Percentiles rank a stretch among this genome's conserved stretches.
phyloP scores from a whole-genome alignment of 2,797 vertebrate species.

The Diglossa cyanea region DNA sequence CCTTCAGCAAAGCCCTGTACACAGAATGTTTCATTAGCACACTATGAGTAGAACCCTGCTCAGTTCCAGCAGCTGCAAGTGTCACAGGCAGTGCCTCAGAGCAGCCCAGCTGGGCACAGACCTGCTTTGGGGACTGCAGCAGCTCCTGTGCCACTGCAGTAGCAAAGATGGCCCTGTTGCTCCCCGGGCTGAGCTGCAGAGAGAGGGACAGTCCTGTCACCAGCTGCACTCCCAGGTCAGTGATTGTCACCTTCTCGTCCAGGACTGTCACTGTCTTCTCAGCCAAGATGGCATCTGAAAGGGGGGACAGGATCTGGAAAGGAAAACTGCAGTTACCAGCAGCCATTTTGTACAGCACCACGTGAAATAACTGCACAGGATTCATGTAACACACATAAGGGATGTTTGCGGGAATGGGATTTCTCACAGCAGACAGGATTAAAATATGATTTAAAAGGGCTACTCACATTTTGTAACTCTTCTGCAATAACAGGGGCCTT shows the following conservation, averaged over 20 bases:
- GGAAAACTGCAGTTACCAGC: neutral
- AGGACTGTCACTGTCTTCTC: constrained; percentile 88
- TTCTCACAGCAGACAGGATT: neutral
- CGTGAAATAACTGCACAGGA: rapidly evolving
- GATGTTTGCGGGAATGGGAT: neutral
- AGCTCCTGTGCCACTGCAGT: constrained; percentile 84
- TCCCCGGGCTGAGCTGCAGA: constrained; percentile 89
- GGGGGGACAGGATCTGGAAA: constrained; percentile 87
- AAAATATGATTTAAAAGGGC: neutral
- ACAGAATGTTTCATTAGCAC: neutral
- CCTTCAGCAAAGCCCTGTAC: neutral
- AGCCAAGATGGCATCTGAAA: constrained; percentile 87
- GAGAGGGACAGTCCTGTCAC: constrained; percentile 86
- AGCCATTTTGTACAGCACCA: neutral
- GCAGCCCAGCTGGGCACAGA: constrained; percentile 14
- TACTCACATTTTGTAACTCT: neutral
- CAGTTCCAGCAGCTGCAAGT: neutral
- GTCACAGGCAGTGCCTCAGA: neutral
- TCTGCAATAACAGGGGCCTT: neutral
- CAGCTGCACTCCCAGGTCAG: constrained; percentile 88
- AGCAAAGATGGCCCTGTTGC: constrained; percentile 87
- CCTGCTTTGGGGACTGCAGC: constrained; percentile 86
- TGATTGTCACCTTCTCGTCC: constrained; percentile 91
- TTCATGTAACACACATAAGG: neutral
- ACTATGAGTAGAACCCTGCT: neutral